phyloP scores from a whole-genome alignment of 2,797 vertebrate species.

The Brachymystax lenok region DNA sequence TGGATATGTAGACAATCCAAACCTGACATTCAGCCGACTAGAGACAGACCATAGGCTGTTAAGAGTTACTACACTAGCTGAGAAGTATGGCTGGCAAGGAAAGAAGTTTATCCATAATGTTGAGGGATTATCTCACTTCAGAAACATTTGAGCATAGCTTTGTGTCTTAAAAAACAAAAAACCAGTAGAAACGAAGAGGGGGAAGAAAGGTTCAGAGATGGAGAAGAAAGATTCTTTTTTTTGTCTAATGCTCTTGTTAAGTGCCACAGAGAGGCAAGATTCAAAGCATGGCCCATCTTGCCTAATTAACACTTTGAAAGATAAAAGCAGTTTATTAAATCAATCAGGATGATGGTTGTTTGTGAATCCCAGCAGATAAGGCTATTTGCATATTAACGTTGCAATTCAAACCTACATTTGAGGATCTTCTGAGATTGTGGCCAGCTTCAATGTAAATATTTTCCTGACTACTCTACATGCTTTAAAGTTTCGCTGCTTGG shows the following conservation, averaged over 20 bases:
- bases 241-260: constrained; percentile 87
- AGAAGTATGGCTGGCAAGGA: not conserved
- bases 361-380: constrained; percentile 99
- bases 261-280: constrained; percentile 67
- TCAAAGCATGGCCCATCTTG: constrained; percentile 93
- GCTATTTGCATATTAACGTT: constrained; percentile 98
- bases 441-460: constrained; percentile 93
- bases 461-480: constrained; percentile 79
- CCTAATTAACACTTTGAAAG: constrained; percentile 99
- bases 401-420: constrained; percentile 97
- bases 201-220: constrained; percentile 40
- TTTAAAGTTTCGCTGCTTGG: constrained; percentile 79
- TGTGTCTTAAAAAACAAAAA: constrained; percentile 40
- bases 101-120: not conserved
- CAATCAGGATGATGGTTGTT: constrained; percentile 98
- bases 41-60: not conserved
- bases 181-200: not conserved
- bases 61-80: not conserved
- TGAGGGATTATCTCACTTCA: constrained; percentile 16
- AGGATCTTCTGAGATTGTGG: constrained; percentile 88
- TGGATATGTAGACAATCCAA: not conserved
- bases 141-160: constrained; percentile 34
- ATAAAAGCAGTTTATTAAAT: constrained; percentile 99
- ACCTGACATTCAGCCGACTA: not conserved
- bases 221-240: constrained; percentile 60